Evolutionary conservation across 2,113 vertebrate genomes (phyloP).

Genomic region (Phaethornis superciliosus): DNA sequence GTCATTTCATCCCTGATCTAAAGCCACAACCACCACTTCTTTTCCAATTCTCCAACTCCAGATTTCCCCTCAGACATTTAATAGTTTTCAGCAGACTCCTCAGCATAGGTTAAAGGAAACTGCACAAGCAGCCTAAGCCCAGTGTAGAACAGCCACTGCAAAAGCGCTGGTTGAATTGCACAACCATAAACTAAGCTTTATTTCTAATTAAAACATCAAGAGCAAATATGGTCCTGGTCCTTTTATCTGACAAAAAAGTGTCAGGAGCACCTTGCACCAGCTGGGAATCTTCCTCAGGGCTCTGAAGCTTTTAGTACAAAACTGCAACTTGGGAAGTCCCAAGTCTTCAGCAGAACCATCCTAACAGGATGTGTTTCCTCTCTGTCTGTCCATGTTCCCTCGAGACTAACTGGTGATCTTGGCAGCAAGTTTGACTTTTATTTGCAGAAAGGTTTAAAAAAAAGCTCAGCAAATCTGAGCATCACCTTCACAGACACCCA

Average conservation of each 20-base stretch:
- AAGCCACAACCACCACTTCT: background rate
- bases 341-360: background rate
- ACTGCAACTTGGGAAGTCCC: background rate
- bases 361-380: fast-evolving
- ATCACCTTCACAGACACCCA: fast-evolving
- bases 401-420: too few relatives aligned
- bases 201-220: background rate
- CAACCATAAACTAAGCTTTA: background rate
- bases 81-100: background rate
- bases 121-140: background rate
- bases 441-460: background rate
- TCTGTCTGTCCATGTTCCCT: fast-evolving
- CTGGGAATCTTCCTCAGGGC: background rate
- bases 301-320: background rate
- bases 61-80: background rate
- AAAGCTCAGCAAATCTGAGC: background rate
- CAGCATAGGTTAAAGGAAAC: background rate
- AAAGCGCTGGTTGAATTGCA: background rate
- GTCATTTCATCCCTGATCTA: background rate
- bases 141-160: fast-evolving
- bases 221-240: background rate
- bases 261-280: background rate
- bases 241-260: background rate
- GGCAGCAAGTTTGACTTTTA: background rate
- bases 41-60: background rate